Evolutionary conservation across 2,888 invertebrate genomes (phyloP), one percentile per base, ranked within the genome.

Genomic region (Patella pellucida): DNA sequence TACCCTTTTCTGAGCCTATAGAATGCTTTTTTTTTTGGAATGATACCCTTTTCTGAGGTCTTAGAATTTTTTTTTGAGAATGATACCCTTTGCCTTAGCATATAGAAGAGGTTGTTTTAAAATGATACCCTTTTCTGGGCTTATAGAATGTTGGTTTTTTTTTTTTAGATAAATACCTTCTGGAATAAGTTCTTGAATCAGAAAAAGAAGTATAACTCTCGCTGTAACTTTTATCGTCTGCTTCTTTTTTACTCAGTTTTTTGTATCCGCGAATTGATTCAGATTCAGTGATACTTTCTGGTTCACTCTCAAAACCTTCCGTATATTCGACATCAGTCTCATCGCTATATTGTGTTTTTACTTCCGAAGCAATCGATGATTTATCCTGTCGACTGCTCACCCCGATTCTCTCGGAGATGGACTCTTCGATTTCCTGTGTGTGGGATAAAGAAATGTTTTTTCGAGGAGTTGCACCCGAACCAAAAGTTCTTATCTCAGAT

Each of bases 401-500:
- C 41, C 84, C 85, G 41, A 86, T 83, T 71, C 76, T 81, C 72
- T 86, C 86, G 5, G 85, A 82, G 51, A 86, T 84, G 56, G 82
- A 84, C 9, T 81, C 81, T 15, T 86, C 85, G 83, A 87, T 87
- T 71, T 87, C 87, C 31, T 88, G 87, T 0, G 41, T 41, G 41
- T 41, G 41, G 9, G 88, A 84, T 76, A 88, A 88, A 14, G 81
- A 79, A 41, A 73, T 68, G 68, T 69, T 75, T 16, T 50, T 74
- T 27, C 62, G 68, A 2, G 62, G 72, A 12, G 72, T 69, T 3
- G 19, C 41, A 27, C 77, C 71, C 7, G 82, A 76, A 15, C 80
- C 80, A 12, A 83, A 84, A 11, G 84, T 81, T 11, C 78, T 77
- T 27, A 85, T 81, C 27, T 84, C 82, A 19, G 83, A 81, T 14